A percentile compares a stretch with the other conserved stretches of the same genome.
Conservation (phyloP, 1,140 invertebrate species). For the Tetramorium simillimum region DNA sequence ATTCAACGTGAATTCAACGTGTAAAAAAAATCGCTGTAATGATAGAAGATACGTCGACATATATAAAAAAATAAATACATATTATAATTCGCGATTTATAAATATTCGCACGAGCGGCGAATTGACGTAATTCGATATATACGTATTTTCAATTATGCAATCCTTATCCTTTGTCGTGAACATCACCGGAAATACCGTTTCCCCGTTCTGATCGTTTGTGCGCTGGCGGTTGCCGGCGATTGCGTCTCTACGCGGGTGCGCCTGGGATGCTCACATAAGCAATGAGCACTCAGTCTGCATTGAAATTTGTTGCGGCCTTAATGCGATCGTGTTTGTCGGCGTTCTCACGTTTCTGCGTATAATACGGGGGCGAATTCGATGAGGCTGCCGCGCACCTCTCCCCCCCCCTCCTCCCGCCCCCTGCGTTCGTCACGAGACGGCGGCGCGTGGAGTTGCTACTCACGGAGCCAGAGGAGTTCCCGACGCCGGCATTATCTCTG, state of each 20-base stretch:
- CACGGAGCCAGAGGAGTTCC: not conserved
- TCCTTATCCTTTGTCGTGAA: slow-evolving; percentile 27
- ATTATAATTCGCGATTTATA: not conserved
- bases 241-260: not conserved
- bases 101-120: not conserved
- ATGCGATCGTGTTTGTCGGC: slow-evolving; percentile 55
- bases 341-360: slow-evolving; percentile 55
- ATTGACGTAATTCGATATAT: not conserved
- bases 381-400: slow-evolving; percentile 16
- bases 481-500: slow-evolving; percentile 23
- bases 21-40: not conserved
- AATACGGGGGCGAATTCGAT: slow-evolving; percentile 35
- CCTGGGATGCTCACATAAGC: slow-evolving; percentile 53
- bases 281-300: slow-evolving; percentile 52
- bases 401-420: no score
- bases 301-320: slow-evolving; percentile 63
- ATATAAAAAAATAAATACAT: not conserved
- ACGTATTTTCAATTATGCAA: slow-evolving; percentile 21
- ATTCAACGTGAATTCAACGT: no score
- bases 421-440: slow-evolving; percentile 6
- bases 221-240: not conserved
- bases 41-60: no score
- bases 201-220: slow-evolving; percentile 13
- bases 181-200: slow-evolving; percentile 8
- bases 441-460: not conserved